A percentile compares a stretch with the other conserved stretches of the same genome.
phyloP scores from a whole-genome alignment of 2,113 vertebrate species.

The Elachura formosa region DNA sequence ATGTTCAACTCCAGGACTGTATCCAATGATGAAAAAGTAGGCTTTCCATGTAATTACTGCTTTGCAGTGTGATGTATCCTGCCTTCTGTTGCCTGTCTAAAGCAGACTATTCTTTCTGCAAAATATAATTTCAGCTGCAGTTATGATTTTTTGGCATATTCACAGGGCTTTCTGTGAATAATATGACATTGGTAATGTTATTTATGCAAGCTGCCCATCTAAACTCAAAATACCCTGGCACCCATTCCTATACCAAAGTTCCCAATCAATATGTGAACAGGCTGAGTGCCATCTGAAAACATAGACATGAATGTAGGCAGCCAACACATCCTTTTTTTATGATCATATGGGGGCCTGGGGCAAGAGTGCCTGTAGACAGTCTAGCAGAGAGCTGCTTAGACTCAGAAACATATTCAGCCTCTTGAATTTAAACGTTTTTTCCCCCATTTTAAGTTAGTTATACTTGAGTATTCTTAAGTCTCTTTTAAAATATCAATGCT shows the following conservation, averaged over 20 bases:
- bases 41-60: not conserved
- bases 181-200: not conserved
- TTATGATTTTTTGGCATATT: conserved; percentile 6
- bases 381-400: not conserved
- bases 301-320: not conserved
- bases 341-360: not conserved
- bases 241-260: not conserved
- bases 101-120: not conserved
- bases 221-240: conserved; percentile 13
- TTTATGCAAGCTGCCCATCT: conserved; percentile 37
- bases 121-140: not conserved
- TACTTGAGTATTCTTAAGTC: not conserved
- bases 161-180: not conserved
- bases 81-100: conserved; percentile 8
- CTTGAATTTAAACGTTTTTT: not conserved
- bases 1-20: not conserved
- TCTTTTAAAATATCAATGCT: not conserved
- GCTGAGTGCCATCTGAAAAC: conserved; percentile 17
- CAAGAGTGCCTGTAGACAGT: not conserved
- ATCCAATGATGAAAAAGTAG: not conserved
- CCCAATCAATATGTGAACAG: not conserved
- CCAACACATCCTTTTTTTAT: conserved; percentile 11
- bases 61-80: not conserved
- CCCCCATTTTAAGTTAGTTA: not conserved
- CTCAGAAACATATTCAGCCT: not conserved